Base-by-base conservation (phyloP, 2,113 vertebrate genomes). In the Oplegnathus fasciatus region DNA sequence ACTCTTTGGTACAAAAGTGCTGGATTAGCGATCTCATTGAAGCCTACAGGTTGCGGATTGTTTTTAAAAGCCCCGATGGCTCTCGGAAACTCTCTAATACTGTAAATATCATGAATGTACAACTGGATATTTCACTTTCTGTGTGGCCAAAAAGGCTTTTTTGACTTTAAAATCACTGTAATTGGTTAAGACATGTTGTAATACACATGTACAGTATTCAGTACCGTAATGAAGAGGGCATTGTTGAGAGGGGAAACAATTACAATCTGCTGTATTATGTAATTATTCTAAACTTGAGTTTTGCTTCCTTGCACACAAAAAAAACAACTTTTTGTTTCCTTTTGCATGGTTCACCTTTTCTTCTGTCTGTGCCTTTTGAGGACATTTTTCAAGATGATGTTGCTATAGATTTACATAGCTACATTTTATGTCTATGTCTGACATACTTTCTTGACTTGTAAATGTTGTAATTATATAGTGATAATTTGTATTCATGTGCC, bases 291-390 rank as follows among this genome's bases (percentile, higher is more conserved):
- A 88, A 92, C 75, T 86, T 94, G 93, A 87, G 94, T 94, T 96
- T 96, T 95, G 95, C 95, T 95, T 93, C 92, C 92, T 95, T 95
- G 94, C 96, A 96, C 95, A 94, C 78, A 88, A 95, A 78, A 93
- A 90, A 78, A 93, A 90, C 84, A 71, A 76, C 0, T 6, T 79
- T 70, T 93, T 88, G 55, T 86, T 95, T 92, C 57, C 34, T 83
- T 93, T 88, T 96, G 97, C 96, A 96, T 96, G 96, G 88, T 94
- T 94, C 88, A 84, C 80, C 70, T 93, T 85, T 95, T 93, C 71
- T 93, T 88, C 94, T 96, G 93, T 92, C 94, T 92, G 97, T 97
- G 96, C 97, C 97, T 96, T 96, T 92, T 75, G 34, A 90, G 93
- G 90, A 90, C 52, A 58, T 86, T 92, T 90, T 83, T 94, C 77